phyloP scores from a whole-genome alignment of 2,888 invertebrate species.

The Drymonia ruficornis region DNA sequence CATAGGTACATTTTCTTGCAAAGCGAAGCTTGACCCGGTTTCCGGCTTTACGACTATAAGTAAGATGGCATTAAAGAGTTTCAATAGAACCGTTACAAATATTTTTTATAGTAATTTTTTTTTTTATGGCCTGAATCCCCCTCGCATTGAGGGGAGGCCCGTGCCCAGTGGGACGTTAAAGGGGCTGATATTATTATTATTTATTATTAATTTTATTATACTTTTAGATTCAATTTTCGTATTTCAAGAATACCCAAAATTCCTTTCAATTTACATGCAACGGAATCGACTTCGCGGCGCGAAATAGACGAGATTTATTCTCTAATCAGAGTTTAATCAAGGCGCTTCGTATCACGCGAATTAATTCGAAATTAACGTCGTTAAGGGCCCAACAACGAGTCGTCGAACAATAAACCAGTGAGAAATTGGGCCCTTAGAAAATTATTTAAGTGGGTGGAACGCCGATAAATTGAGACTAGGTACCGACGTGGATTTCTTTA shows the following conservation, averaged over 20 bases:
- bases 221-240: too few relatives aligned
- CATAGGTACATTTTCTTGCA: too few relatives aligned
- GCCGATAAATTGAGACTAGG: conserved; percentile 47
- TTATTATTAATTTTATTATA: too few relatives aligned
- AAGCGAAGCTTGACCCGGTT: too few relatives aligned
- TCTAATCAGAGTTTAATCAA: conserved; percentile 78
- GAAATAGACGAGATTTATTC: conserved; percentile 64
- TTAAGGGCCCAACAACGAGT: conserved; percentile 53
- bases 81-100: too few relatives aligned
- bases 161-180: too few relatives aligned
- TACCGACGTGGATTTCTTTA: not conserved
- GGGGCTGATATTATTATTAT: too few relatives aligned
- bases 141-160: too few relatives aligned
- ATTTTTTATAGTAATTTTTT: too few relatives aligned
- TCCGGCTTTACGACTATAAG: too few relatives aligned
- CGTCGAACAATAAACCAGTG: conserved; percentile 69
- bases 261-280: conserved; percentile 10
- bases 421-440: conserved; percentile 60
- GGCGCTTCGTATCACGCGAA: conserved; percentile 62
- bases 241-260: conserved; percentile 18
- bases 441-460: conserved; percentile 57
- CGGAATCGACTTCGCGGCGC: conserved; percentile 35
- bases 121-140: too few relatives aligned
- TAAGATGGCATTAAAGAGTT: too few relatives aligned
- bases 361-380: conserved; percentile 76